Evolutionary conservation across 2,797 vertebrate species (phyloP).

Genomic region (Sandelia bainsii): DNA sequence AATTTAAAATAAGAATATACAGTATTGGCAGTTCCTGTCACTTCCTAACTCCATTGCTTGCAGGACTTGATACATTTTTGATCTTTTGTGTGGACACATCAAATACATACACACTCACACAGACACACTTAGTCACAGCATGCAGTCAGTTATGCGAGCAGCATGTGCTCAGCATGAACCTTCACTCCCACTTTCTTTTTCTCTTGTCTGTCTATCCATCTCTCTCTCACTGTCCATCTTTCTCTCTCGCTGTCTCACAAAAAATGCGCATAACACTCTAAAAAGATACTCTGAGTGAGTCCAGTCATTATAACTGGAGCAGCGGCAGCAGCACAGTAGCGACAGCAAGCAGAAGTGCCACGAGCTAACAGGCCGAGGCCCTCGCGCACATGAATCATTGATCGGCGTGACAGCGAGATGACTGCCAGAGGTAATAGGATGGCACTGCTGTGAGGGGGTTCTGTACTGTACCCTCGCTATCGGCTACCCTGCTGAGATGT

Average conservation of each 20-base stretch:
- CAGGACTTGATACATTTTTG: constrained; percentile 14
- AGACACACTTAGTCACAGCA: constrained; percentile 52
- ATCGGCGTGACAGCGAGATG: constrained; percentile 82
- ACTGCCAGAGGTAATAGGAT: constrained; percentile 80
- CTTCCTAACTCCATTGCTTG: constrained; percentile 14
- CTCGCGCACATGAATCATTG: constrained; percentile 78
- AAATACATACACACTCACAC: constrained; percentile 39
- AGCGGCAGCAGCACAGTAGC: constrained; percentile 40
- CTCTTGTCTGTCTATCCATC: constrained; percentile 61
- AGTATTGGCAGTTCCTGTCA: neutral
- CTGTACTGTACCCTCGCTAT: constrained; percentile 61
- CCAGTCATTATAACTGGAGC: constrained; percentile 76
- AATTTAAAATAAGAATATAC: neutral
- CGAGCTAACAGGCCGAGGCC: constrained; percentile 72
- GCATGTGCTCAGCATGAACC: constrained; percentile 71
- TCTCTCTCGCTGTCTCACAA: constrained; percentile 15
- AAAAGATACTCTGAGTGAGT: constrained; percentile 56
- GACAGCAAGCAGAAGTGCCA: constrained; percentile 62
- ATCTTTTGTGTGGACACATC: constrained; percentile 15
- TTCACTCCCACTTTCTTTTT: constrained; percentile 54
- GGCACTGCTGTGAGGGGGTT: constrained; percentile 63
- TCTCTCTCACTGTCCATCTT: constrained; percentile 45
- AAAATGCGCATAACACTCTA: constrained; percentile 25
- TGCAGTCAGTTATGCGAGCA: constrained; percentile 63
- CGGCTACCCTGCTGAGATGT: constrained; percentile 61